Base-by-base conservation (phyloP, 2,888 invertebrate genomes). In the Hyposoter dolosus region DNA sequence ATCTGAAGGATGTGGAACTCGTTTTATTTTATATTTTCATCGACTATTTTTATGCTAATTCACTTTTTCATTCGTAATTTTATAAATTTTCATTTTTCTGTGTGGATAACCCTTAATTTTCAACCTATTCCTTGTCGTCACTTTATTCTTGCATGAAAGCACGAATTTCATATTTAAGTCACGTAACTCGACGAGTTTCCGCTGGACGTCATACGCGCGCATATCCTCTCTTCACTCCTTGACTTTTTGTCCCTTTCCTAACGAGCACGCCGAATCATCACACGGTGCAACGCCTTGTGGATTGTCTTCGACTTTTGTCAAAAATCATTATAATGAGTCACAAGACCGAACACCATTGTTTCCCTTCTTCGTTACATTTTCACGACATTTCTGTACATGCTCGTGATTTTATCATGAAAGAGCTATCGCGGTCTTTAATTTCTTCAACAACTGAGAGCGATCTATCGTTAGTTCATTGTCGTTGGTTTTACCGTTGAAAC, bases 121-220 rank as follows among this genome's bases (percentile, higher is more conserved):
- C 50, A 40, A 50, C 17, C 12, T 60, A 68, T 82, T 72, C 47
- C 71, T 63, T 66, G 40, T 74, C 43, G 74, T 85, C 72, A 76
- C 15, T 71, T 47, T 45, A 56, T 45, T 19, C 43, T 45, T 43
- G 32, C 40, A 35, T 28, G 43, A 77, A 65, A 47, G 50, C 75
- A 50, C 28, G 35, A 82, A 90, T 92, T 90, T 88, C 69, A 87
- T 82, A 93, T 93, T 91, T 90, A 85, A 77, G 83, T 78, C 91
- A 91, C 92, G 93, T 89, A 88, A 87, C 82, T 87, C 89, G 87
- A 87, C 89, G 88, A 90, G 91, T 92, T 93, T 93, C 93, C 93
- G 93, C 89, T 93, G 90, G 88, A 91, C 90, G 92, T 92, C 92
- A 91, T 89, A 89, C 91, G 71, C 83, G 85, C 85, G 74, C 85